Evolutionary conservation across 2,888 invertebrate genomes (phyloP).

Genomic region (Watsonalla cultraria): DNA sequence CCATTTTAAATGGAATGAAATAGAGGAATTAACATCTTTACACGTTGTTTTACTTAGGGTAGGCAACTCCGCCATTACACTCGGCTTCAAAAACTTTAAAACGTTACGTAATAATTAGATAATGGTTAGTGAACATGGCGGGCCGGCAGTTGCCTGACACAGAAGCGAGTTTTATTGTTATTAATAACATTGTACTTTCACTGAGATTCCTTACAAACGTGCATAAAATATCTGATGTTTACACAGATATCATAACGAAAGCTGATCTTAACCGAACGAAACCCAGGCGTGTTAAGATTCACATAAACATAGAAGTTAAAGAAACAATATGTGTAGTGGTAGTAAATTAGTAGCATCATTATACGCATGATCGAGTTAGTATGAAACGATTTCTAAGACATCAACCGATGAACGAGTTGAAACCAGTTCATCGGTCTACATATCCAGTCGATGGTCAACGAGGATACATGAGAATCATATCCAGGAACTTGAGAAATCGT

Average conservation of each 20-base stretch:
- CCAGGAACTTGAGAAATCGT: conserved; percentile 62
- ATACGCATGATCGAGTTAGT: conserved; percentile 71
- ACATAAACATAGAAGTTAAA: conserved; percentile 4
- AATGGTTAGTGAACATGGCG: conserved; percentile 33
- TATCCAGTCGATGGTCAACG: conserved; percentile 65
- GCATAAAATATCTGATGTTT: conserved; percentile 15
- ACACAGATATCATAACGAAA: conserved; percentile 21
- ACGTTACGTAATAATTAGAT: conserved; percentile 53
- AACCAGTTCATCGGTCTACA: conserved; percentile 75
- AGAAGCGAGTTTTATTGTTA: conserved; percentile 36
- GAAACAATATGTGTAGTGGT: conserved; percentile 18
- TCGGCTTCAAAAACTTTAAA: not conserved
- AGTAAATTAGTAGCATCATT: conserved; percentile 49
- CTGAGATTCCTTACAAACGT: conserved; percentile 23
- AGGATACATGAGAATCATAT: conserved; percentile 65
- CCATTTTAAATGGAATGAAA: too few species aligned
- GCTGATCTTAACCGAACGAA: conserved; percentile 5
- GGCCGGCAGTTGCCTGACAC: conserved; percentile 25
- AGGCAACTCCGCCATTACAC: not conserved
- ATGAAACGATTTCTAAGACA: conserved; percentile 73
- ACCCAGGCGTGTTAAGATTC: conserved; percentile 2
- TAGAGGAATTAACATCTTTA: not conserved
- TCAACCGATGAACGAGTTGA: conserved; percentile 57
- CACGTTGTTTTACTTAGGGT: not conserved
- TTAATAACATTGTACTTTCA: conserved; percentile 53